Evolutionary conservation across 2,888 invertebrate species (phyloP).

Genomic region (Drosophila eohydei): DNA sequence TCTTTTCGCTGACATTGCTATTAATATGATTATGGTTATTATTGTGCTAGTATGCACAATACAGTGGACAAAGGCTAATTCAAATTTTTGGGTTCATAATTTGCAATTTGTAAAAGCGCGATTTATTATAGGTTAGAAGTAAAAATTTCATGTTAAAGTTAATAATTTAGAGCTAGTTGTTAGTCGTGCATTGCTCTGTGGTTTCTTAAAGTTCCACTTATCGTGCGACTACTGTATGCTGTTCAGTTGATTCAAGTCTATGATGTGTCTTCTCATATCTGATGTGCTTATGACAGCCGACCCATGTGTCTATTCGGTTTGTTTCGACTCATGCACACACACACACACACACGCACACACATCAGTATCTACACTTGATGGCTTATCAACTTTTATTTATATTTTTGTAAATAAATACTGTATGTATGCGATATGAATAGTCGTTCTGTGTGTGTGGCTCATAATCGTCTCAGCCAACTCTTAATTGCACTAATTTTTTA

Average conservation of each 20-base stretch:
- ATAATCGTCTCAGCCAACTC: constrained; percentile 15
- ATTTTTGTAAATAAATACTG: constrained; percentile 5
- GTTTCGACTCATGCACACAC: constrained; percentile 1
- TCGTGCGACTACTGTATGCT: constrained; percentile 6
- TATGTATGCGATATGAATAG: not conserved
- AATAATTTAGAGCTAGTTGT: not conserved
- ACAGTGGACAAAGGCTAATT: not conserved
- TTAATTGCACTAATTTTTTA: constrained; percentile 9
- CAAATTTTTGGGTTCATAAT: not conserved
- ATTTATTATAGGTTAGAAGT: not conserved
- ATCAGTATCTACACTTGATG: constrained; percentile 19
- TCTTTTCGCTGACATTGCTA: constrained; percentile 40
- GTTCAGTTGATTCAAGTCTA: constrained; percentile 21
- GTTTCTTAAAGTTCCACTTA: not conserved
- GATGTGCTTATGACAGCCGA: constrained; percentile 41
- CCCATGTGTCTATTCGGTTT: constrained; percentile 14
- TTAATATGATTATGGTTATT: constrained; percentile 54
- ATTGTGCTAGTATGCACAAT: constrained; percentile 18
- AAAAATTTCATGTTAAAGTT: not conserved
- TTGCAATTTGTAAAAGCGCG: not conserved
- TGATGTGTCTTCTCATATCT: constrained; percentile 34
- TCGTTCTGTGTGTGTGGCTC: not conserved
- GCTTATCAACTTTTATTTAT: constrained; percentile 29
- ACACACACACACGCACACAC: constrained; percentile 2
- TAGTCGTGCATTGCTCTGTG: not conserved